These are phyloP conservation scores for Tricholaema leucomelas DNA, from an alignment of 2,113 vertebrate genomes.

Conservation along the genomic window DNA sequence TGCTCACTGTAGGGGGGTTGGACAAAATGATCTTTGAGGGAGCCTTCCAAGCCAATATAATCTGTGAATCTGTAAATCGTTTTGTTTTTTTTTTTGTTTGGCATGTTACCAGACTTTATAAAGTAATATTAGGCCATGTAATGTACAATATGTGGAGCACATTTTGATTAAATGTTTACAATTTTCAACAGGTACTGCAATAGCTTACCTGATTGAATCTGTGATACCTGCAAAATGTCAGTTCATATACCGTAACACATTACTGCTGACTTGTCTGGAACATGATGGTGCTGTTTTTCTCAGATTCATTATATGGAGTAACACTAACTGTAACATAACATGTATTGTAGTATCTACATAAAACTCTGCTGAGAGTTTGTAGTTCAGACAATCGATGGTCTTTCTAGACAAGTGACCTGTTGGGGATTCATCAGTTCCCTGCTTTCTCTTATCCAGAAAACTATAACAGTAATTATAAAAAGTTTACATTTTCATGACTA, in stretches of 20 bases:
- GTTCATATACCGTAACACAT: constrained; percentile 27
- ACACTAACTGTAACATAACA: not conserved
- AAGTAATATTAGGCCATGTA: not conserved
- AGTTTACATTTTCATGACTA: no score
- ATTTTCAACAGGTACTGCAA: constrained; percentile 29
- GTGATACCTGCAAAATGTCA: constrained; percentile 41
- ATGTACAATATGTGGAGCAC: not conserved
- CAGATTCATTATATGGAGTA: not conserved
- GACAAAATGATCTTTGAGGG: no score
- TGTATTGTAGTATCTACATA: not conserved
- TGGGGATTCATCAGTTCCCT: not conserved
- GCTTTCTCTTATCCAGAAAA: not conserved
- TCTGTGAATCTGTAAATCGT: no score
- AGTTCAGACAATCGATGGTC: fast-evolving
- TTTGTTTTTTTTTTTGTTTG: not conserved
- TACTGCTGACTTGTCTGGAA: constrained; percentile 23
- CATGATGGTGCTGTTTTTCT: not conserved
- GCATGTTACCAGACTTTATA: constrained; percentile 5
- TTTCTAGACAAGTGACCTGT: not conserved
- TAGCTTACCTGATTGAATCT: constrained; percentile 51
- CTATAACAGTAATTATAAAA: not conserved
- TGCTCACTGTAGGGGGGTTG: no score
- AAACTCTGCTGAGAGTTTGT: not conserved
- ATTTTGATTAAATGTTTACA: constrained; percentile 1
- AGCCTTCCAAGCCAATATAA: no score